Conservation (phyloP, 1,140 invertebrate genomes). For the Holcopasites calliopsidis region DNA sequence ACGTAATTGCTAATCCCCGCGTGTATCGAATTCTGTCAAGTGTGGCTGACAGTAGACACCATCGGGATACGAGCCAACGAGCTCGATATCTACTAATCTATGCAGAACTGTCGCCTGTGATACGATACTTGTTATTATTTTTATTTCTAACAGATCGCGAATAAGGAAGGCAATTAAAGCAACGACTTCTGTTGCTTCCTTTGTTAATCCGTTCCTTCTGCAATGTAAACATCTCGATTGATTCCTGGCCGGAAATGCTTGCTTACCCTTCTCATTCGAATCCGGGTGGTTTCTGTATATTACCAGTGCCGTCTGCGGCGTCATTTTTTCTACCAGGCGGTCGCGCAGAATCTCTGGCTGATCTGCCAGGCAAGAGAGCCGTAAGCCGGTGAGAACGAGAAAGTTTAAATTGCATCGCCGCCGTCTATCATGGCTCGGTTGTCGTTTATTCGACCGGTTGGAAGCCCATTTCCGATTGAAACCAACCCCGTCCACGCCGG, state of each 20-base stretch:
- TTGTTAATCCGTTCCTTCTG: no score
- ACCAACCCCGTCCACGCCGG: slow-evolving; percentile 60
- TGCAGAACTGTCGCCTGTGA: no score
- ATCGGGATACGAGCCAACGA: no score
- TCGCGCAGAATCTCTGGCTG: background rate
- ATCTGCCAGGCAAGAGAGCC: background rate
- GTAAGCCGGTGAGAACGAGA: slow-evolving; percentile 49
- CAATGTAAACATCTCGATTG: background rate
- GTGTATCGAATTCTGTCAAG: background rate
- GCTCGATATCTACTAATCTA: no score
- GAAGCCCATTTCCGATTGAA: slow-evolving; percentile 67
- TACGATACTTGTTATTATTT: no score
- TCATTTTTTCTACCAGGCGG: background rate
- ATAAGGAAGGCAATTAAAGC: no score
- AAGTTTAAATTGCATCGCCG: slow-evolving; percentile 61
- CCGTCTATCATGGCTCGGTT: slow-evolving; percentile 44
- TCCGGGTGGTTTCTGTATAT: background rate
- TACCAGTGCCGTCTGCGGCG: background rate
- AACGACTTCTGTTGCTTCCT: no score
- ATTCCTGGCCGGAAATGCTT: background rate
- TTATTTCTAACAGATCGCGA: no score
- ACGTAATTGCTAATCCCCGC: background rate
- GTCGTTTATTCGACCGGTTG: slow-evolving; percentile 61
- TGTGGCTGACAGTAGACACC: no score
- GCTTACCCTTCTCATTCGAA: background rate